Base-by-base conservation (phyloP, 2,797 vertebrate genomes). In the Aselliscus stoliczkanus region DNA sequence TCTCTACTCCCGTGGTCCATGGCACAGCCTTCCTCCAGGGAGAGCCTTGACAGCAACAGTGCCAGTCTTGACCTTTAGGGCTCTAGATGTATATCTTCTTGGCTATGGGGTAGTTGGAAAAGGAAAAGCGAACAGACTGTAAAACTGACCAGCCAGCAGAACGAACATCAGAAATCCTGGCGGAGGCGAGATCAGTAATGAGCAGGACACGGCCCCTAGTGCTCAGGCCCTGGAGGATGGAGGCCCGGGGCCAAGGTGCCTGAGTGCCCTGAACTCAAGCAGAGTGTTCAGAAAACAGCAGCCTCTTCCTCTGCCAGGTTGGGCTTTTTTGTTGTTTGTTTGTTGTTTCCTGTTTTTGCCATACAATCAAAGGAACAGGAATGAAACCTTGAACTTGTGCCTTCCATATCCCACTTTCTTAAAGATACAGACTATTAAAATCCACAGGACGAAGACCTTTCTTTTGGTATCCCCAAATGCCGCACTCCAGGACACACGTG, bases 371-470 rank as follows among this genome's bases (percentile, higher is more conserved):
- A 29, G n/a, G 4, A 77, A 89, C 25, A n/a, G 23, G 37, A 69
- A 89, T 37, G 82, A 86, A 73, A 69, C 11, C 27, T 64, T 13
- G 37, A 72, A 69, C 5, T 50, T 80, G 23, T 73, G 34, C 10
- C 50, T 94, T 80, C 23, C 58, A 54, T 81, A 75, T 82, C n/a
- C 7, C 56, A 9, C 39, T 69, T 64, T 76, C 42, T 88, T 88
- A 73, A 79, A 75, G 25, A 60, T 14, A 65, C 9, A 93, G 76
- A 75, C 23, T 64, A 42, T 31, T 93, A 82, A 86, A 69, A 92
- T 64, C n/a, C 65, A 76, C 17, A 65, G 31, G 34, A 76, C 64
- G 73, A 87, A 86, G 1, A 18, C 6, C 31, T 42, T 90, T 91
- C 9, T 56, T 81, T 83, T 23, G n/a, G 7, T 39, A 12, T 76